Conservation (phyloP, 1,140 invertebrate genomes). For the Magallana angulata region DNA sequence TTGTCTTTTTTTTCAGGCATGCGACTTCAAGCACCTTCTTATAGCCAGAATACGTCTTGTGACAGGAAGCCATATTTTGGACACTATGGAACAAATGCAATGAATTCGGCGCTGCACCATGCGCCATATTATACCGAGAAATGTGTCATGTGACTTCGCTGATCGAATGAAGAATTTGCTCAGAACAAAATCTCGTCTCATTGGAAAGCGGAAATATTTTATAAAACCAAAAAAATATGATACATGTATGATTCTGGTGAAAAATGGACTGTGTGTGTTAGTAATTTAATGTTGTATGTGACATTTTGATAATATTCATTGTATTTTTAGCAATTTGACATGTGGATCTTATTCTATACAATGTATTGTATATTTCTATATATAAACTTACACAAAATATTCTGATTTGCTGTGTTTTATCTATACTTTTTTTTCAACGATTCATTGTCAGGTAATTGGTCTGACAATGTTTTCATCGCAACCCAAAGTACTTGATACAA, state of each 20-base stretch:
- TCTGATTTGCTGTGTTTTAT: too few relatives aligned
- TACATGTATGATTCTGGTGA: background rate
- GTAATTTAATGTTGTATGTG: conserved; percentile 38
- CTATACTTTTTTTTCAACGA: too few relatives aligned
- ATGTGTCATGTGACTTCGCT: conserved; percentile 59
- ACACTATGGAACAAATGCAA: conserved; percentile 58
- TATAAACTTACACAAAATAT: background rate
- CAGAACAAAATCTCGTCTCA: background rate
- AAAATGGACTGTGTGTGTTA: background rate
- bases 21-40: conserved; percentile 57
- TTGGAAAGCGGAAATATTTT: background rate
- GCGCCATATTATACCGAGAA: conserved; percentile 62
- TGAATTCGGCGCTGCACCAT: conserved; percentile 57
- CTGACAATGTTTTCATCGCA: too few relatives aligned
- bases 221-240: background rate
- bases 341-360: background rate
- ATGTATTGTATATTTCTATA: conserved; percentile 7
- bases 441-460: too few relatives aligned
- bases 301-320: background rate
- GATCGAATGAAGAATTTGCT: background rate
- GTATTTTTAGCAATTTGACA: background rate
- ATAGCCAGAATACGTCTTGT: conserved; percentile 58
- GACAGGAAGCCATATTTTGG: conserved; percentile 63
- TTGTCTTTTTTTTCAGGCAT: conserved; percentile 60
- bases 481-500: too few relatives aligned